Evolutionary conservation across 2,113 vertebrate genomes (phyloP).

Genomic region (Edolisoma coerulescens): DNA sequence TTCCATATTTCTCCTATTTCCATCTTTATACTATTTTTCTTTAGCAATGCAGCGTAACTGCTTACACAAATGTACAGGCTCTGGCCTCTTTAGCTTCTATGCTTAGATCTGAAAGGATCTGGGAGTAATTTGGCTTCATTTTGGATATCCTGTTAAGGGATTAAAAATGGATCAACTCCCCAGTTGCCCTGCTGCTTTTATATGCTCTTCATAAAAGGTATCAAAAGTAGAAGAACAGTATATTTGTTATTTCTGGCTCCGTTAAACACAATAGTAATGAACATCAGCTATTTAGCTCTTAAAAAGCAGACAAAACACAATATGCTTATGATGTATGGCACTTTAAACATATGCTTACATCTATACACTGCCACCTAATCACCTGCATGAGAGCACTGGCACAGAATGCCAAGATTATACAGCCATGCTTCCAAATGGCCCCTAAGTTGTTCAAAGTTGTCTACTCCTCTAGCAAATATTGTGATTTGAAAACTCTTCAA

Average conservation of each 20-base stretch:
- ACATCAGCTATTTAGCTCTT: conserved; percentile 59
- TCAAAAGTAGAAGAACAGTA: conserved; percentile 49
- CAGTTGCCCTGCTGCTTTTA: conserved; percentile 63
- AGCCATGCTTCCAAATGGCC: conserved; percentile 29
- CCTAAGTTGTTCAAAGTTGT: conserved; percentile 22
- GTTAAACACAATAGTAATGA: conserved; percentile 70
- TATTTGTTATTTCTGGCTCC: conserved; percentile 68
- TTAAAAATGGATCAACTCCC: conserved; percentile 42
- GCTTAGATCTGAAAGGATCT: conserved; percentile 42
- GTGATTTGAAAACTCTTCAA: conserved; percentile 43
- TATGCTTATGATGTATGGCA: conserved; percentile 35
- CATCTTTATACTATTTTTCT: background rate
- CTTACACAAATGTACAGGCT: background rate
- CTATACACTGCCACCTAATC: conserved; percentile 55
- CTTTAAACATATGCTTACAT: conserved; percentile 43
- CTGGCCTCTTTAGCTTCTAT: background rate
- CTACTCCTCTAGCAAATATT: conserved; percentile 15
- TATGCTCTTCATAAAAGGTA: conserved; percentile 54
- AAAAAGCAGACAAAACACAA: conserved; percentile 42
- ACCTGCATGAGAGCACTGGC: conserved; percentile 50
- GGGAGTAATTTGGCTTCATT: conserved; percentile 58
- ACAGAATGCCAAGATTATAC: conserved; percentile 27
- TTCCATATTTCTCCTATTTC: background rate
- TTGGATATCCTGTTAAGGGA: conserved; percentile 51
- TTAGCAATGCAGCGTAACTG: background rate